phyloP scores from a whole-genome alignment of 2,888 invertebrate genomes.

The Celastrina argiolus region DNA sequence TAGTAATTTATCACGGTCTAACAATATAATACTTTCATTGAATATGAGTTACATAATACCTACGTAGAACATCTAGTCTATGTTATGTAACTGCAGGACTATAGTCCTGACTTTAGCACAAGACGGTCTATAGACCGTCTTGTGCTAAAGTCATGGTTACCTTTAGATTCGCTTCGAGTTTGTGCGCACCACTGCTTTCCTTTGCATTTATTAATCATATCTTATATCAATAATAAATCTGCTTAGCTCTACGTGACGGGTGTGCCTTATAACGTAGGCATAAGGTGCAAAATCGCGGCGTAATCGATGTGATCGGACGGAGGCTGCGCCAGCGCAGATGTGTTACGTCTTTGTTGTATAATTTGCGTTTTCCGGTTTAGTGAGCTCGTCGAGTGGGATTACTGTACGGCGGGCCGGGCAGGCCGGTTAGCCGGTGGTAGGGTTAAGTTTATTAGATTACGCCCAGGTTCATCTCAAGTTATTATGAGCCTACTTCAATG shows the following conservation, averaged over 20 bases:
- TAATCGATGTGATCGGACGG: slow-evolving; percentile 31
- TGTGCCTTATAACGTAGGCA: slow-evolving; percentile 37
- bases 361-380: slow-evolving; percentile 75
- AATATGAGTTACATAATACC: too few species aligned
- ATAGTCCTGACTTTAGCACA: too few species aligned
- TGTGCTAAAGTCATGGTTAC: slow-evolving; percentile 41
- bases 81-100: too few species aligned
- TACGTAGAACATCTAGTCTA: neutral
- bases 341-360: slow-evolving; percentile 74
- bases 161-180: slow-evolving; percentile 52
- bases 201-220: slow-evolving; percentile 72
- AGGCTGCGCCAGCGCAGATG: slow-evolving; percentile 64
- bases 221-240: slow-evolving; percentile 70
- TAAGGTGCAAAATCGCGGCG: slow-evolving; percentile 40
- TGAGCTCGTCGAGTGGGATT: slow-evolving; percentile 67
- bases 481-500: slow-evolving; percentile 28
- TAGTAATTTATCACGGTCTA: too few species aligned
- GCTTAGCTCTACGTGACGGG: slow-evolving; percentile 39
- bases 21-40: too few species aligned
- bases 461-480: slow-evolving; percentile 29
- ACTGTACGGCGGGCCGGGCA: slow-evolving; percentile 34
- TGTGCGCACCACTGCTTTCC: slow-evolving; percentile 62
- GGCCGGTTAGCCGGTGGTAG: slow-evolving; percentile 33
- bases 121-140: too few species aligned
- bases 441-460: slow-evolving; percentile 49